Evolutionary conservation across 2,113 vertebrate species (phyloP).

Genomic region (Lophochroa leadbeateri): DNA sequence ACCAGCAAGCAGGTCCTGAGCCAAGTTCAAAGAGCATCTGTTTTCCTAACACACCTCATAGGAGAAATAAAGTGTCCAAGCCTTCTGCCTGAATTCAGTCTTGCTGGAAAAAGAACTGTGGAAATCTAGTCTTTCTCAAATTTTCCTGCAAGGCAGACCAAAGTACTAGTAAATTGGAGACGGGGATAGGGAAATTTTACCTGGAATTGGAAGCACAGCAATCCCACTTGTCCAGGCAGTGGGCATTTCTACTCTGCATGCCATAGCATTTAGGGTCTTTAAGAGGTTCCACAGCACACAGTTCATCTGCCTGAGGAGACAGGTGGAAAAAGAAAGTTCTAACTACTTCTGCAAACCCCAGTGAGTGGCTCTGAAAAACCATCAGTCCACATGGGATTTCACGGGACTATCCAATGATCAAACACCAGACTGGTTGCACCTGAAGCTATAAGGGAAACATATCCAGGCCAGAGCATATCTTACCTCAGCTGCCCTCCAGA

Average conservation of each 20-base stretch:
- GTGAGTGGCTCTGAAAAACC: not conserved
- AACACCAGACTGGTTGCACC: not conserved
- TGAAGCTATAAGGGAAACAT: not conserved
- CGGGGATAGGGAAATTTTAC: not conserved
- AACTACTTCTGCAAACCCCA: not conserved
- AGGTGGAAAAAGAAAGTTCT: not conserved
- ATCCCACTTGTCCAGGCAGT: not conserved
- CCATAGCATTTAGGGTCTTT: not conserved
- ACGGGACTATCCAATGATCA: not conserved
- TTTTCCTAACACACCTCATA: not conserved
- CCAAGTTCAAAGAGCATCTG: not conserved
- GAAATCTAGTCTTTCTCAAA: not conserved
- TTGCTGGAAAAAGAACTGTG: not conserved
- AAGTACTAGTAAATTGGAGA: not conserved
- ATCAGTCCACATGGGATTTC: not conserved
- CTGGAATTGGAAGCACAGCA: not conserved
- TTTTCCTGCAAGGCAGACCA: not conserved
- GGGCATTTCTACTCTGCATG: not conserved
- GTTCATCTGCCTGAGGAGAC: not conserved
- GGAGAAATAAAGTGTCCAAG: rapidly evolving
- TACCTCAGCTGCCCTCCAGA: not conserved
- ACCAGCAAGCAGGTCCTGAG: not conserved
- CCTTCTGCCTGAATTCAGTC: not conserved
- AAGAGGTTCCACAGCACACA: not conserved
- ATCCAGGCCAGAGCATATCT: not conserved